Conservation (phyloP, 2,888 invertebrate species). For the Lasioglossum pauxillum region DNA sequence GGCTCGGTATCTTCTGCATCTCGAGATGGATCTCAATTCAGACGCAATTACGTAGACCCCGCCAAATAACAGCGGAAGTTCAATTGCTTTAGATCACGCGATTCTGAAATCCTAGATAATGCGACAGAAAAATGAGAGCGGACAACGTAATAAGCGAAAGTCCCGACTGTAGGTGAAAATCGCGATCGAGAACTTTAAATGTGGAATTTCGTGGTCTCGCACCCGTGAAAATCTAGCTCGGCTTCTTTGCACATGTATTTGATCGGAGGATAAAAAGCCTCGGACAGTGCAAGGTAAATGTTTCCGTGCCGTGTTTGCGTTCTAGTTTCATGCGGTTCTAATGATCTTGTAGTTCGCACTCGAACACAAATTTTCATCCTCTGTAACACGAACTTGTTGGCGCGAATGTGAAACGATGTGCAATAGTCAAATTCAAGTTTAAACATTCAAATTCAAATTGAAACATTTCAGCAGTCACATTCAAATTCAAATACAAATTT, state of each 20-base stretch:
- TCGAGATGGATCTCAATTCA: slow-evolving; percentile 6
- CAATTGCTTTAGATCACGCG: slow-evolving; percentile 49
- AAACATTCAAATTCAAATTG: background rate
- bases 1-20: background rate
- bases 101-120: slow-evolving; percentile 35
- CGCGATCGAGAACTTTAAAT: slow-evolving; percentile 16
- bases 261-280: background rate
- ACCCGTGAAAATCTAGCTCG: background rate
- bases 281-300: background rate
- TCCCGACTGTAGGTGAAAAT: slow-evolving; percentile 9
- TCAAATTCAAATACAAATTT: background rate
- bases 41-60: slow-evolving; percentile 13
- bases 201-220: background rate
- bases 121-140: slow-evolving; percentile 35
- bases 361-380: background rate
- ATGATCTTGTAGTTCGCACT: background rate
- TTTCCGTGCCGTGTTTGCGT: background rate
- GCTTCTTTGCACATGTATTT: background rate
- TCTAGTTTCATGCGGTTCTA: background rate
- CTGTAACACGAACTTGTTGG: background rate
- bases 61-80: slow-evolving; percentile 32
- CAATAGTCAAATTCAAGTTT: background rate
- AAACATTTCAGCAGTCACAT: background rate
- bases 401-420: background rate
- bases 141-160: slow-evolving; percentile 53